These are phyloP conservation scores for Calliphora vicina DNA, from an alignment of 1,140 invertebrate genomes.

Conservation along the genomic window DNA sequence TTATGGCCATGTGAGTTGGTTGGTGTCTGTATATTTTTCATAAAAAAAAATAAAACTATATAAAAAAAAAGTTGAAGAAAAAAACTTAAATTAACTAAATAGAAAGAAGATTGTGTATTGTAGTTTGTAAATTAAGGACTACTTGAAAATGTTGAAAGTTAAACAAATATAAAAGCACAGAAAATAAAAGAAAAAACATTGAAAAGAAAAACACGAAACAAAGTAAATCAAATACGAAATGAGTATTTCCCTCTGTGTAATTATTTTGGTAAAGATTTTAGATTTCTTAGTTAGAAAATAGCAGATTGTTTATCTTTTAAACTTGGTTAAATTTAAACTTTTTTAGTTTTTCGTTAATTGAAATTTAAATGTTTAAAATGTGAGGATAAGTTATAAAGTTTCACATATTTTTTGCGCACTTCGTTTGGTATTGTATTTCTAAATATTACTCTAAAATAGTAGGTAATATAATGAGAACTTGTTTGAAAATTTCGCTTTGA, in stretches of 20 bases:
- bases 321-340: too few species aligned
- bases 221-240: not conserved
- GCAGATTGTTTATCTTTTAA: too few species aligned
- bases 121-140: conserved; percentile 14
- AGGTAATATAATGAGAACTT: too few species aligned
- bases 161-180: not conserved
- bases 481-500: too few species aligned
- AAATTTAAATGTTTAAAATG: too few species aligned
- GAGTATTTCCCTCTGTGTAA: not conserved
- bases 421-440: too few species aligned
- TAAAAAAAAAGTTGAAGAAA: not conserved
- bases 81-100: conserved; percentile 14
- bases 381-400: too few species aligned
- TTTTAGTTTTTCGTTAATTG: too few species aligned
- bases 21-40: not conserved
- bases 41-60: not conserved
- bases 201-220: not conserved
- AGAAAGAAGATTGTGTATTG: not conserved
- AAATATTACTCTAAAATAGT: too few species aligned
- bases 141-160: conserved; percentile 8
- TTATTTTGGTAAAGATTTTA: not conserved
- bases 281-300: not conserved
- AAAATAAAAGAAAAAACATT: too few species aligned
- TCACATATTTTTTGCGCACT: too few species aligned
- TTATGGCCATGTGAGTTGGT: not conserved